Conservation (phyloP, 2,113 vertebrate genomes). For the Antechinus flavipes region DNA sequence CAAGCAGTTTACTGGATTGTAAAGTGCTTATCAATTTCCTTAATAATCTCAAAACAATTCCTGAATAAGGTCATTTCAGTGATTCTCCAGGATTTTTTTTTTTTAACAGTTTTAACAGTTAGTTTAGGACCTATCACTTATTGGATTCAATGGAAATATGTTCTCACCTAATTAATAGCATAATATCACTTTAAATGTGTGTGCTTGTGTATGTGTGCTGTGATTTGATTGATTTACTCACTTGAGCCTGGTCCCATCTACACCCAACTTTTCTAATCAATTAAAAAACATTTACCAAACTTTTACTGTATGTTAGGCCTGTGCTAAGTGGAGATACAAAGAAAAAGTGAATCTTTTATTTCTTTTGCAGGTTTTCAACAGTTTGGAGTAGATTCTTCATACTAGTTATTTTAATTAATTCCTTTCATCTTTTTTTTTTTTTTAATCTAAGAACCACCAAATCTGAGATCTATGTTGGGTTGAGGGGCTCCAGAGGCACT, state of each 20-base stretch:
- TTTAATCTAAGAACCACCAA: no score
- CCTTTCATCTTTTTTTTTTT: no score
- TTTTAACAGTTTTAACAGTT: background rate
- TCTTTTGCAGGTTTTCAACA: no score
- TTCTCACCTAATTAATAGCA: background rate
- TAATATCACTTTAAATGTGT: background rate
- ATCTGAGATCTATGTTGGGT: no score
- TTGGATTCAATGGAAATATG: background rate
- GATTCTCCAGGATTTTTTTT: no score
- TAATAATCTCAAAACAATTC: background rate
- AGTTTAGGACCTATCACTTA: background rate
- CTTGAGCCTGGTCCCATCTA: background rate
- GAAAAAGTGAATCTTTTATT: background rate
- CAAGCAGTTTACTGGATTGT: background rate
- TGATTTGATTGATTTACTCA: background rate
- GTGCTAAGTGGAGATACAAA: background rate
- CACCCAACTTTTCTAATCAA: background rate
- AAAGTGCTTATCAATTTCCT: background rate
- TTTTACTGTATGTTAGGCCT: background rate
- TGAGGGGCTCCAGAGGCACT: no score
- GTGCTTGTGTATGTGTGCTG: no score
- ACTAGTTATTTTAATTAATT: no score
- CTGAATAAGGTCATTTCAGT: background rate
- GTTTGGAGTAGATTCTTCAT: no score
- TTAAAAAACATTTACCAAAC: background rate